A percentile compares a stretch with the other conserved stretches of the same genome.
phyloP scores from a whole-genome alignment of 1,140 invertebrate genomes.

The Vollenhovia emeryi region DNA sequence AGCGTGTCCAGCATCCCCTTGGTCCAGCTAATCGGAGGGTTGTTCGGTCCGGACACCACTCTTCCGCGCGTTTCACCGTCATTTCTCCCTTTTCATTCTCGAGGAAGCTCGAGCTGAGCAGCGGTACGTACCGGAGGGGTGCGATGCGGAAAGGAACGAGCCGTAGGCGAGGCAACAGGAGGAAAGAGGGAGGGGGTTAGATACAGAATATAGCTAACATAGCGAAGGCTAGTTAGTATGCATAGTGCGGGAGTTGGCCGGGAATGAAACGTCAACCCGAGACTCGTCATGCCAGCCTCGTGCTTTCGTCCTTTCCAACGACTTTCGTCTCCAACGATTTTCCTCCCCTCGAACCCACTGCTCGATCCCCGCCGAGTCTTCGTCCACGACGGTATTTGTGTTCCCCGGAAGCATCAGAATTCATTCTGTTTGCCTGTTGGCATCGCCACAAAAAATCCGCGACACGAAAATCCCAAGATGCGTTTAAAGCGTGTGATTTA shows the following conservation, averaged over 20 bases:
- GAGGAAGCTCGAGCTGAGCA: constrained; percentile 49
- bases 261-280: constrained; percentile 85
- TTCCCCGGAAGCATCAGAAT: constrained; percentile 45
- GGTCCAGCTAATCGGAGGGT: constrained; percentile 63
- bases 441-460: not conserved
- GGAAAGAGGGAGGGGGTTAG: constrained; percentile 60
- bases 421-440: constrained; percentile 33
- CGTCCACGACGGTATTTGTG: constrained; percentile 54
- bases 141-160: constrained; percentile 1
- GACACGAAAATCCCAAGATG: not conserved
- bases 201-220: constrained; percentile 78
- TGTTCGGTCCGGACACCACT: constrained; percentile 41
- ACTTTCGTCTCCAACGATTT: constrained; percentile 71
- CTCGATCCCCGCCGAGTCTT: constrained; percentile 33
- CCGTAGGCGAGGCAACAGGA: not conserved
- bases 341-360: constrained; percentile 25
- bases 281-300: constrained; percentile 83
- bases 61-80: constrained; percentile 38
- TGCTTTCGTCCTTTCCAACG: constrained; percentile 80
- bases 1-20: constrained; percentile 61
- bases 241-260: constrained; percentile 84
- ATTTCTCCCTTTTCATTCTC: constrained; percentile 71
- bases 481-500: not conserved
- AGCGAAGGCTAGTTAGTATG: constrained; percentile 84
- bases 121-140: constrained; percentile 17